These are phyloP conservation scores for Ornithorhynchus anatinus DNA, from an alignment of 2,113 vertebrate species.

Conservation along the genomic window DNA sequence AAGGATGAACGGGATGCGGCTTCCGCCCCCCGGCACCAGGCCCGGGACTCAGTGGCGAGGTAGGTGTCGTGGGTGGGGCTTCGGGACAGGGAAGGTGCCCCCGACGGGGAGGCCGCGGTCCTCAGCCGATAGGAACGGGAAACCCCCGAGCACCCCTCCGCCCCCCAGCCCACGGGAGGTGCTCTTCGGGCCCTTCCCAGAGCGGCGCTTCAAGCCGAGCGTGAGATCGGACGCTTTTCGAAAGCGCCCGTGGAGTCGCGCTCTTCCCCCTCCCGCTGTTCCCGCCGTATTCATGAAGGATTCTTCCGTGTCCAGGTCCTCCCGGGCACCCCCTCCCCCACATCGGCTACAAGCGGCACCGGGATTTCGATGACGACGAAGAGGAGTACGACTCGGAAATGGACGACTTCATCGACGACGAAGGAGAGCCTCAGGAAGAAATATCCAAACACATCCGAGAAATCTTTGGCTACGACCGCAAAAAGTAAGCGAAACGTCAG, in stretches of 20 bases:
- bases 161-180: too few species aligned
- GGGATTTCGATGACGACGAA: conserved; percentile 85
- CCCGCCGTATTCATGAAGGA: too few species aligned
- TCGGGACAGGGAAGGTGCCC: too few species aligned
- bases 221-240: too few species aligned
- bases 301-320: conserved; percentile 59
- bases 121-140: too few species aligned
- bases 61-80: too few species aligned
- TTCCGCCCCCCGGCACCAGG: conserved; percentile 66
- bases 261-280: too few species aligned
- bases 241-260: too few species aligned
- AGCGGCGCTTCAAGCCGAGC: too few species aligned
- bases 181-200: too few species aligned
- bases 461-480: conserved; percentile 95
- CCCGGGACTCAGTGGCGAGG: conserved; percentile 64
- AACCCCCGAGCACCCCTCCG: too few species aligned
- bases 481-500: conserved; percentile 78
- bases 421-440: conserved; percentile 86
- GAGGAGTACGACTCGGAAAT: conserved; percentile 96
- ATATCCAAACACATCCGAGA: conserved; percentile 95
- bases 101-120: too few species aligned
- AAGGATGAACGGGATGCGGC: conserved; percentile 77
- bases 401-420: conserved; percentile 98
- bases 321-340: conserved; percentile 76
- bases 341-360: conserved; percentile 75